phyloP scores from a whole-genome alignment of 2,888 invertebrate genomes.

The Ommatoiulus sabulosus region DNA sequence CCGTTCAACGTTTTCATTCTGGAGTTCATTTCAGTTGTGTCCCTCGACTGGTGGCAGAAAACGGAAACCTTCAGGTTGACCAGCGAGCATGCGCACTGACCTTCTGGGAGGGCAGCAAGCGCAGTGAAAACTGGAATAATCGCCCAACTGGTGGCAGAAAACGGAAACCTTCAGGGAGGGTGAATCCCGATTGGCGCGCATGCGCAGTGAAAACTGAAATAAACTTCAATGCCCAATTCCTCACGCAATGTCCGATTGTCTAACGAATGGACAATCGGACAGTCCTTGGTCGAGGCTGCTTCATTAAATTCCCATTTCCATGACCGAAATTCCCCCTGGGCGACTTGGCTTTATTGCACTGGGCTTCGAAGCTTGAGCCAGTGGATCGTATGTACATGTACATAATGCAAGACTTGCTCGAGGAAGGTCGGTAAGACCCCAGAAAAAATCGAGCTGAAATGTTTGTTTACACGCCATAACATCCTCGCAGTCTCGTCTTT shows the following conservation, averaged over 20 bases:
- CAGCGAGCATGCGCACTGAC: no score
- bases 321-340: not conserved
- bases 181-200: no score
- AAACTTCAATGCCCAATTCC: not conserved
- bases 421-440: not conserved
- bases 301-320: conserved; percentile 41
- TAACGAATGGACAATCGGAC: not conserved
- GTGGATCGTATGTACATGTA: no score
- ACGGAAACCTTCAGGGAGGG: no score
- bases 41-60: no score
- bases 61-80: no score
- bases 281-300: not conserved
- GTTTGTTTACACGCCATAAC: conserved; percentile 21
- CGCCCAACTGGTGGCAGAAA: no score
- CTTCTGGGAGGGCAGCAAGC: no score
- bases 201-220: no score
- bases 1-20: no score
- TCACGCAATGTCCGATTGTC: not conserved
- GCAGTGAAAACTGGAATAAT: no score
- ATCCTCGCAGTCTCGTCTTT: conserved; percentile 2
- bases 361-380: not conserved
- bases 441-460: not conserved
- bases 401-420: not conserved
- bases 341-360: conserved; percentile 24
- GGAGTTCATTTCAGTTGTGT: no score